These are phyloP conservation scores for Sminthurinus signatus DNA, from an alignment of 1,140 invertebrate species.

Conservation along the genomic window DNA sequence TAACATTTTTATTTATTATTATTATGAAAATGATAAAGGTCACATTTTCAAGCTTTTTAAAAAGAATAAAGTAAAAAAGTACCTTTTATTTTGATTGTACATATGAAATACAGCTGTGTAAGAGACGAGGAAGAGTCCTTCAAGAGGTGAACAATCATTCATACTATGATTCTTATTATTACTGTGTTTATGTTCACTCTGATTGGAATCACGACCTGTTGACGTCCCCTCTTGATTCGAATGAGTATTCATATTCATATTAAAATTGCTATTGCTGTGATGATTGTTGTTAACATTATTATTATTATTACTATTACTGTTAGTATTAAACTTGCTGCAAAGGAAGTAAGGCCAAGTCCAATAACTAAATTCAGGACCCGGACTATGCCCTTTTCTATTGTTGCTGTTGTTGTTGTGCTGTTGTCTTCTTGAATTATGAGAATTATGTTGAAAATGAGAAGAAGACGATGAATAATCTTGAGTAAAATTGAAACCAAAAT, in stretches of 20 bases:
- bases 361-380: not conserved
- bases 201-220: not conserved
- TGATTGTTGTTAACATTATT: not conserved
- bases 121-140: constrained; percentile 18
- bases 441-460: no score
- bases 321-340: constrained; percentile 13
- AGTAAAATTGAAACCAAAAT: no score
- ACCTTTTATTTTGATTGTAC: not conserved
- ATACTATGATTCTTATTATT: not conserved
- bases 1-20: no score
- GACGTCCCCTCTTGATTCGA: not conserved
- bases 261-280: constrained; percentile 8
- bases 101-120: constrained; percentile 34
- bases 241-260: not conserved
- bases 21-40: not conserved
- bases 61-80: no score
- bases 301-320: not conserved
- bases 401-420: no score
- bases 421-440: no score
- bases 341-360: constrained; percentile 34
- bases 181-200: not conserved
- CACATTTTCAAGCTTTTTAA: no score
- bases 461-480: no score
- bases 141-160: constrained; percentile 4
- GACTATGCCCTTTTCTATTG: not conserved